phyloP scores from a whole-genome alignment of 2,113 vertebrate species.

The Romanogobio albipinnatus region DNA sequence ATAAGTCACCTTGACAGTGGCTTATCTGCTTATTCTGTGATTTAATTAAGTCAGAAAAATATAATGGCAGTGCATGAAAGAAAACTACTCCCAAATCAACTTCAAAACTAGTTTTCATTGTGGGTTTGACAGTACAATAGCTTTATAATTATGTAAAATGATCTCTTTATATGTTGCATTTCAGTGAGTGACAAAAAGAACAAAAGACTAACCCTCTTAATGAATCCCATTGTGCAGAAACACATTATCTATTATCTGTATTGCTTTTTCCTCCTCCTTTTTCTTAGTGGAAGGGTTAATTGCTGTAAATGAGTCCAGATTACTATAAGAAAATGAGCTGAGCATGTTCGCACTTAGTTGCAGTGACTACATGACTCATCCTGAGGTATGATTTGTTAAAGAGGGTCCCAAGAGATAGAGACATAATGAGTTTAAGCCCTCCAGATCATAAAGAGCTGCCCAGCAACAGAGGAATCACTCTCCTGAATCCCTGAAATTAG shows the following conservation, averaged over 20 bases:
- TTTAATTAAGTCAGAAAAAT: neutral
- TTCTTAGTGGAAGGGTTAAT: neutral
- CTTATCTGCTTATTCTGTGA: neutral
- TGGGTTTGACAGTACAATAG: neutral
- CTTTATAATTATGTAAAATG: neutral
- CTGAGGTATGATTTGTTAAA: conserved; percentile 1
- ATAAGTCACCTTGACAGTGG: neutral
- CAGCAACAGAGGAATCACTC: conserved; percentile 26
- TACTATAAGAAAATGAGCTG: neutral
- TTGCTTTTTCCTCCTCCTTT: neutral
- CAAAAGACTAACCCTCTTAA: neutral
- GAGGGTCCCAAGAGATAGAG: conserved; percentile 1
- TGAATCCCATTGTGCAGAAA: neutral
- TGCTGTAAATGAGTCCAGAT: neutral
- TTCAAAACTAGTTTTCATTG: neutral
- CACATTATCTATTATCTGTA: neutral
- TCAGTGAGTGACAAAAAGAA: conserved; percentile 9
- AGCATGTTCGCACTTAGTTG: neutral
- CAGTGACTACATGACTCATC: neutral
- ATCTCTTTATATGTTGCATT: neutral
- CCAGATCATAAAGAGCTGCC: conserved; percentile 3
- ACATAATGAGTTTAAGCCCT: conserved; percentile 37
- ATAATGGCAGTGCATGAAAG: neutral
- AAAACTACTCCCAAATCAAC: conserved; percentile 1
- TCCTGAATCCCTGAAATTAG: conserved; percentile 13